Evolutionary conservation across 2,888 invertebrate genomes (phyloP).

Genomic region (Smittia aterrima): DNA sequence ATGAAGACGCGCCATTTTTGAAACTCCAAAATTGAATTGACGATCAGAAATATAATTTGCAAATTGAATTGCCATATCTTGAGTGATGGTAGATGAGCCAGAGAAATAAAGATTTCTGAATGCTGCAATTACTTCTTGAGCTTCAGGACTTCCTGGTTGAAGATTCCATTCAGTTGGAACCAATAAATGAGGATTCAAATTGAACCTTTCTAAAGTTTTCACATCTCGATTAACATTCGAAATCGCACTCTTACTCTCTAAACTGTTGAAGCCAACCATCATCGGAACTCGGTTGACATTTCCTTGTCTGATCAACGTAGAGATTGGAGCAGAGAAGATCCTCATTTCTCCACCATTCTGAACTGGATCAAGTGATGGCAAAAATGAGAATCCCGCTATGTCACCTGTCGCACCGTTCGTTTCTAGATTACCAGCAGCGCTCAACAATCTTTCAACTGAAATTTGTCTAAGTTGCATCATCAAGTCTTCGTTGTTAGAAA

Average conservation of each 20-base stretch:
- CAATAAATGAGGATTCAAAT: slow-evolving; percentile 31
- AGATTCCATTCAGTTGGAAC: slow-evolving; percentile 39
- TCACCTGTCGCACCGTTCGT: background rate
- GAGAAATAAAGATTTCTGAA: slow-evolving; percentile 34
- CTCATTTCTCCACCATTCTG: background rate
- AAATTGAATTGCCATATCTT: background rate
- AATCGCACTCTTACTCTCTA: slow-evolving; percentile 13
- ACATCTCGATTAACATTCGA: background rate
- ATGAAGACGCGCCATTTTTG: slow-evolving; percentile 11
- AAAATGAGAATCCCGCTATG: too few relatives aligned
- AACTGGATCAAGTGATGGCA: slow-evolving; percentile 27
- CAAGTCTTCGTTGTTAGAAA: background rate
- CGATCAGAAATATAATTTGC: slow-evolving; percentile 31
- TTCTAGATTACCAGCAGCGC: background rate
- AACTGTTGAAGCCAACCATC: slow-evolving; percentile 34
- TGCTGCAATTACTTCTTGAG: background rate
- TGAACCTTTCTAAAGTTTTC: slow-evolving; percentile 6
- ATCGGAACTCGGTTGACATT: slow-evolving; percentile 24
- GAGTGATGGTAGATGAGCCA: background rate
- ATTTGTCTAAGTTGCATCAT: slow-evolving; percentile 16
- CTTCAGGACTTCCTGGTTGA: background rate
- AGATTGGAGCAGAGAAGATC: slow-evolving; percentile 7
- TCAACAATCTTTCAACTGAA: slow-evolving; percentile 9
- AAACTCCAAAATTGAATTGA: slow-evolving; percentile 36
- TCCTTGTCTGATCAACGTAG: background rate